Conservation (phyloP, 2,113 vertebrate genomes). For the Stegastes partitus region DNA sequence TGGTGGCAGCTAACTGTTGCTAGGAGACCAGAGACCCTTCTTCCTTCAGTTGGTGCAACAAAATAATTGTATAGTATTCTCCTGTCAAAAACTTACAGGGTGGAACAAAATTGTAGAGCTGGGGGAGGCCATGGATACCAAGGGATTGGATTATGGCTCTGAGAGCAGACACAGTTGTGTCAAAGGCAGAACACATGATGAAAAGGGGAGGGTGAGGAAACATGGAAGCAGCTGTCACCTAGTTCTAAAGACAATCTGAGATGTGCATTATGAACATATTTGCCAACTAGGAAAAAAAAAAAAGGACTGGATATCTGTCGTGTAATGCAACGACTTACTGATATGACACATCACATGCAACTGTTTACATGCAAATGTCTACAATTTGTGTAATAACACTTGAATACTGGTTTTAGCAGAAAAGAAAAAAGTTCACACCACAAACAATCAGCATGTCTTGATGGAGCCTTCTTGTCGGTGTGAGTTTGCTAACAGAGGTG, state of each 20-base stretch:
- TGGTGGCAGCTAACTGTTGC: slow-evolving; percentile 83
- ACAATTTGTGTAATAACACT: too few species aligned
- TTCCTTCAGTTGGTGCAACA: slow-evolving; percentile 80
- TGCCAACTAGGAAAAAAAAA: not conserved
- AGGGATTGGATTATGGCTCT: slow-evolving; percentile 53
- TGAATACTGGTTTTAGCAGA: too few species aligned
- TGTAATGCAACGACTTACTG: slow-evolving; percentile 1
- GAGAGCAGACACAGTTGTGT: slow-evolving; percentile 42
- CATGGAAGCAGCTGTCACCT: not conserved
- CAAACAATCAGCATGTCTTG: not conserved
- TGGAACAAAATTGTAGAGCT: slow-evolving; percentile 69
- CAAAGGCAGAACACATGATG: slow-evolving; percentile 40
- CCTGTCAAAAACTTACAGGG: slow-evolving; percentile 78
- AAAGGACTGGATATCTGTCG: not conserved
- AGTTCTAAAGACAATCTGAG: not conserved
- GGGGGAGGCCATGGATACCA: slow-evolving; percentile 46
- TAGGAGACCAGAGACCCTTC: slow-evolving; percentile 83
- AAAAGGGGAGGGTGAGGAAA: slow-evolving; percentile 1
- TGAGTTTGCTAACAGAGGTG: slow-evolving; percentile 6
- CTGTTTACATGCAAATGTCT: too few species aligned
- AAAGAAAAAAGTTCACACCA: too few species aligned
- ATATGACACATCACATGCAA: not conserved
- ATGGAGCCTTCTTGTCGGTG: not conserved
- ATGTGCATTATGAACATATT: not conserved
- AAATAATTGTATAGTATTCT: slow-evolving; percentile 83